Percentiles rank a stretch among this genome's conserved stretches.
Evolutionary conservation across 2,113 vertebrate species (phyloP).

Genomic region (Sinosuthora webbiana): DNA sequence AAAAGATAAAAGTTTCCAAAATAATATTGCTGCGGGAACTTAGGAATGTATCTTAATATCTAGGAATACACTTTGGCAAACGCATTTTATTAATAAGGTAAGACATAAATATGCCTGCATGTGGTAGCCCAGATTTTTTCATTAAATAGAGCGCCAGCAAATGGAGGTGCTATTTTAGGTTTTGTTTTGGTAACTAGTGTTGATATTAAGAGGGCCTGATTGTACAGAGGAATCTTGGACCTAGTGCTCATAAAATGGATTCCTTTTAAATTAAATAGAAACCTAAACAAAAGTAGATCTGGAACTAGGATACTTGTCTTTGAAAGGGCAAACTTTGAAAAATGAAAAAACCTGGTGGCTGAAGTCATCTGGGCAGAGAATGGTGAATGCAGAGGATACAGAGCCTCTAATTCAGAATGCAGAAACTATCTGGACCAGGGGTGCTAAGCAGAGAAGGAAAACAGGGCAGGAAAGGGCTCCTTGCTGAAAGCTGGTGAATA

Average conservation of each 20-base stretch:
- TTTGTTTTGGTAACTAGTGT: slow-evolving; percentile 65
- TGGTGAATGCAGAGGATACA: background rate
- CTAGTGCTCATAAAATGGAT: slow-evolving; percentile 34
- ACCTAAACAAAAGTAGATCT: slow-evolving; percentile 49
- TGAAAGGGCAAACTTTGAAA: slow-evolving; percentile 42
- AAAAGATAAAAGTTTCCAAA: slow-evolving; percentile 44
- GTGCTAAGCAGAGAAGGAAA: background rate
- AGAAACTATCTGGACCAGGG: background rate
- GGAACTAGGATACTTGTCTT: slow-evolving; percentile 19
- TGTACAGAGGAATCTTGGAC: slow-evolving; percentile 43
- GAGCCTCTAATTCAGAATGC: background rate
- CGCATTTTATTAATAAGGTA: slow-evolving; percentile 25
- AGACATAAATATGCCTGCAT: slow-evolving; percentile 25
- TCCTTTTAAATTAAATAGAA: slow-evolving; percentile 62
- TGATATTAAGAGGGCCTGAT: slow-evolving; percentile 44
- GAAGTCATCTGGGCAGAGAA: slow-evolving; percentile 21
- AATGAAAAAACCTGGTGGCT: background rate
- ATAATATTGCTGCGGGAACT: slow-evolving; percentile 14
- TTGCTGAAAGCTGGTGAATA: background rate
- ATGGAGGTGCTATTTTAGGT: slow-evolving; percentile 45
- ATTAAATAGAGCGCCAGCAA: slow-evolving; percentile 27
- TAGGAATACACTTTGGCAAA: slow-evolving; percentile 32
- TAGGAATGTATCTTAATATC: slow-evolving; percentile 20
- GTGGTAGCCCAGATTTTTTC: slow-evolving; percentile 11
- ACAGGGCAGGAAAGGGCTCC: background rate